Conservation (phyloP, 2,888 invertebrate genomes). For the Caradrina clavipalpis region DNA sequence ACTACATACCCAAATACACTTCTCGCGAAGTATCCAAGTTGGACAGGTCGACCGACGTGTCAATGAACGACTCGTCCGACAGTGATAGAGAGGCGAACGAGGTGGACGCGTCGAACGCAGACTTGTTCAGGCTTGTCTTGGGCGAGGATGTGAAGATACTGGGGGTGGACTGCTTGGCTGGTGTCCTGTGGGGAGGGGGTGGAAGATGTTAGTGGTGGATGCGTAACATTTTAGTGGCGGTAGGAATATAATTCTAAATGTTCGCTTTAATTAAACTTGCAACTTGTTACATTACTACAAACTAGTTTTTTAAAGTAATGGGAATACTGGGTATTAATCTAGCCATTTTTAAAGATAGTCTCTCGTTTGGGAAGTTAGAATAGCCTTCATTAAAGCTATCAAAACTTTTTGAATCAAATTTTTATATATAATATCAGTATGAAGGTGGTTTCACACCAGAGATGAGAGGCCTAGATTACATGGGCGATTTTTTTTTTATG, state of each 20-base stretch:
- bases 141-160: constrained; percentile 88
- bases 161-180: constrained; percentile 82
- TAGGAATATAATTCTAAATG: not conserved
- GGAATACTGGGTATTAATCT: too few relatives aligned
- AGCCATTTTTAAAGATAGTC: too few relatives aligned
- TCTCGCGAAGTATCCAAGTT: constrained; percentile 81
- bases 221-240: not conserved
- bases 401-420: too few relatives aligned
- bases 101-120: constrained; percentile 75
- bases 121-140: constrained; percentile 79
- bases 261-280: too few relatives aligned
- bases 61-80: constrained; percentile 84
- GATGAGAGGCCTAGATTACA: too few relatives aligned
- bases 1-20: constrained; percentile 73
- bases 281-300: too few relatives aligned
- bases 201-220: not conserved
- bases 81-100: constrained; percentile 86
- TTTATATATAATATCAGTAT: too few relatives aligned
- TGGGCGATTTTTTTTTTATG: too few relatives aligned
- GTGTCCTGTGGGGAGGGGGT: constrained; percentile 72
- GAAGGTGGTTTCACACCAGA: too few relatives aligned
- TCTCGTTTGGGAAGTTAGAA: too few relatives aligned
- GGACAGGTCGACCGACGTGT: constrained; percentile 80
- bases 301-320: too few relatives aligned
- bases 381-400: too few relatives aligned